Conservation (phyloP, 2,888 invertebrate species). For the Amaurobius ferox region DNA sequence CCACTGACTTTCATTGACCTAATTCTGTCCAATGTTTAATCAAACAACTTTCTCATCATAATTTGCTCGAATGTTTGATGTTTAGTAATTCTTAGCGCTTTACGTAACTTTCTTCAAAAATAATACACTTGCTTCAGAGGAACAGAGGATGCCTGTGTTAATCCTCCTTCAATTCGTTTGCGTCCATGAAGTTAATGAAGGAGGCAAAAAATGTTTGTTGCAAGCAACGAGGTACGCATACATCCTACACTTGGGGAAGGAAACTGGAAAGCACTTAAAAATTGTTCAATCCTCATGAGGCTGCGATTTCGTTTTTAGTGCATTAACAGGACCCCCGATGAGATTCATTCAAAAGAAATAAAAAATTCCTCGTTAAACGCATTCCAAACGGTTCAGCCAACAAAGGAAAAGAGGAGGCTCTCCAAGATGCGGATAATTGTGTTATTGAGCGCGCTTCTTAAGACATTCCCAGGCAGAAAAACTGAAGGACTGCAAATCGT, state of each 20-base stretch:
- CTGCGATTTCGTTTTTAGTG: conserved; percentile 23
- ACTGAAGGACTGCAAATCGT: conserved; percentile 34
- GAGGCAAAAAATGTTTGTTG: background rate
- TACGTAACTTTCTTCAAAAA: too few relatives aligned
- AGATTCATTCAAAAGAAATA: conserved; percentile 50
- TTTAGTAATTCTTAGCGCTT: too few relatives aligned
- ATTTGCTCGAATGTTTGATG: too few relatives aligned
- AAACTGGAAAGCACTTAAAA: conserved; percentile 58
- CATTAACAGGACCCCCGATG: conserved; percentile 31
- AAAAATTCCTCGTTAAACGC: conserved; percentile 33
- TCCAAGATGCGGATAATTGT: conserved; percentile 63
- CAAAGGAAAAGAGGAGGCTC: conserved; percentile 49
- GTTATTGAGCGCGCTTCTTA: conserved; percentile 58
- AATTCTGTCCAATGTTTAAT: too few relatives aligned
- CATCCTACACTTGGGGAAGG: conserved; percentile 26
- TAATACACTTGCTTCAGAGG: too few relatives aligned
- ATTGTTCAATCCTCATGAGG: conserved; percentile 24
- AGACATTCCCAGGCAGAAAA: conserved; percentile 32
- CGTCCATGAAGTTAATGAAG: conserved; percentile 20
- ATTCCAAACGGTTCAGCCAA: conserved; percentile 30
- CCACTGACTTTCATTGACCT: too few relatives aligned
- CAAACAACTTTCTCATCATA: too few relatives aligned
- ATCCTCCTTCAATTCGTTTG: background rate
- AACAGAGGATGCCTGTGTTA: background rate
- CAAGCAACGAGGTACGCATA: background rate